Conservation (phyloP, 1,140 invertebrate genomes). For the Kradibia gibbosae region DNA sequence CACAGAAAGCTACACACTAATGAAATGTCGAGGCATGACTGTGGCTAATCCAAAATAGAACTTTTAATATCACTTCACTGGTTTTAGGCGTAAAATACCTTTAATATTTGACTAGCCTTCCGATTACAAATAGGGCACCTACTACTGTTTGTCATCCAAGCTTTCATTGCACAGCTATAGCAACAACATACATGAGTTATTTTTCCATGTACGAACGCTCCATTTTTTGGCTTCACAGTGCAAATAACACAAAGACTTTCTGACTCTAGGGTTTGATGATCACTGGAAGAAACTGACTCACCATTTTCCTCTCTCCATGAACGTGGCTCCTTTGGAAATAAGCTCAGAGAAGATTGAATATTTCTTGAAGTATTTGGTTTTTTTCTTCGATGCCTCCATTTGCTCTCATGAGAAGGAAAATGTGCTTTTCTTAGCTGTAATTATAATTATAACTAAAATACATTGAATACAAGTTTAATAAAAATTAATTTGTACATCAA, state of each 20-base stretch:
- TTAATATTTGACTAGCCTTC: conserved; percentile 77
- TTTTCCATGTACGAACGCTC: conserved; percentile 78
- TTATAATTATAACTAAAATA: too few species aligned
- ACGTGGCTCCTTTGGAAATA: not conserved
- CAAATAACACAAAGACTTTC: conserved; percentile 75
- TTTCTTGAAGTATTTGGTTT: not conserved
- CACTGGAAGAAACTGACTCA: not conserved
- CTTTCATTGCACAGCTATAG: conserved; percentile 78
- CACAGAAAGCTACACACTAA: too few species aligned
- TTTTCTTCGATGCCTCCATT: conserved; percentile 62
- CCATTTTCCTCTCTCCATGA: not conserved
- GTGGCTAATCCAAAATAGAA: too few species aligned
- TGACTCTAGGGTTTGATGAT: not conserved
- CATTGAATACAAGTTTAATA: not conserved
- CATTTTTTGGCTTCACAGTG: conserved; percentile 75
- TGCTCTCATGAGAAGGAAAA: conserved; percentile 76
- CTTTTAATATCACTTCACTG: too few species aligned
- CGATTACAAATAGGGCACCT: conserved; percentile 79
- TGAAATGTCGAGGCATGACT: too few species aligned
- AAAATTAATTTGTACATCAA: not conserved
- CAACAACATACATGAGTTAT: conserved; percentile 79
- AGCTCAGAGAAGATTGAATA: not conserved
- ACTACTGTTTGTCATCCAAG: conserved; percentile 74
- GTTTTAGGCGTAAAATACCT: conserved; percentile 66
- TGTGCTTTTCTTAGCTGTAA: conserved; percentile 75